phyloP scores from a whole-genome alignment of 2,113 vertebrate species.

The Hippoglossus stenolepis region DNA sequence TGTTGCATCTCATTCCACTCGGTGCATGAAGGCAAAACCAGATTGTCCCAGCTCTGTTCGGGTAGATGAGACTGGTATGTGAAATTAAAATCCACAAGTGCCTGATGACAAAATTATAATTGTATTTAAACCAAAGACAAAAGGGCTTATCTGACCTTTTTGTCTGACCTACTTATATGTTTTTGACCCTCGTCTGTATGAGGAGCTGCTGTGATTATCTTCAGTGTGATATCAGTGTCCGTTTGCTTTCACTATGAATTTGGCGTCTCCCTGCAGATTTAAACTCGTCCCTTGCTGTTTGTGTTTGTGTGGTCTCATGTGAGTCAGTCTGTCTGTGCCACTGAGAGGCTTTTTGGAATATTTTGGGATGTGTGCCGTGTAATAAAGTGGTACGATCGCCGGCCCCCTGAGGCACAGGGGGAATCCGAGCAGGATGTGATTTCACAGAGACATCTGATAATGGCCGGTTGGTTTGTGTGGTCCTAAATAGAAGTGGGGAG shows the following conservation, averaged over 20 bases:
- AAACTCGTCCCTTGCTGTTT: conserved; percentile 25
- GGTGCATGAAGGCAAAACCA: too few species aligned
- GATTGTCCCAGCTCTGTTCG: too few species aligned
- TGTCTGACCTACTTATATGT: too few species aligned
- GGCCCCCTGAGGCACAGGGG: conserved; percentile 2
- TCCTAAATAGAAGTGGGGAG: conserved; percentile 54
- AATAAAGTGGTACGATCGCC: conserved; percentile 19
- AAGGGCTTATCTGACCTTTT: too few species aligned
- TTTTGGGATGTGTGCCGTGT: conserved; percentile 27
- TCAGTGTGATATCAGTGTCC: conserved; percentile 9
- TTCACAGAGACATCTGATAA: conserved; percentile 63
- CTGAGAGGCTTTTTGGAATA: conserved; percentile 28
- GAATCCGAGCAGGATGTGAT: conserved; percentile 46
- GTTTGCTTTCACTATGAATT: conserved; percentile 53
- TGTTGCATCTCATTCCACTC: too few species aligned
- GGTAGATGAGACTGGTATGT: too few species aligned
- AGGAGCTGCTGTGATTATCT: not conserved
- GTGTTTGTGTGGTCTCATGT: conserved; percentile 61
- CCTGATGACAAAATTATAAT: too few species aligned
- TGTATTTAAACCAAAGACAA: too few species aligned
- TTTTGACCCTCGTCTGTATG: not conserved
- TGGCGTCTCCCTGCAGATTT: conserved; percentile 24
- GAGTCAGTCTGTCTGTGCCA: conserved; percentile 42
- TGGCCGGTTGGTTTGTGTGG: conserved; percentile 55
- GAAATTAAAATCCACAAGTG: too few species aligned